These are phyloP conservation scores for Netelia inedita DNA, from an alignment of 2,888 invertebrate species.

Conservation along the genomic window DNA sequence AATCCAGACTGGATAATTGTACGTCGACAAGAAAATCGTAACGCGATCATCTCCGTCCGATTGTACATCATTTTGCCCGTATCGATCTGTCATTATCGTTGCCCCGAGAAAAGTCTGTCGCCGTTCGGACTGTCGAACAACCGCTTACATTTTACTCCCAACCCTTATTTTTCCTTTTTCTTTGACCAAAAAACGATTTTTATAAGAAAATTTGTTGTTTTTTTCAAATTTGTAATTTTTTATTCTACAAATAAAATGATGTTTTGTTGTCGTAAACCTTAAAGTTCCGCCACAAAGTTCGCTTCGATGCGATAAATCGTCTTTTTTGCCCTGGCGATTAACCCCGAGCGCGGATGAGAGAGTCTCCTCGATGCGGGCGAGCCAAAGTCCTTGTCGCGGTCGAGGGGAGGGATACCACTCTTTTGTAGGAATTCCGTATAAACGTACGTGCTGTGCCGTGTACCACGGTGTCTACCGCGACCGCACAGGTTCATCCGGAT, in stretches of 20 bases:
- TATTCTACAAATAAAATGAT: too few species aligned
- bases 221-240: background rate
- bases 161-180: background rate
- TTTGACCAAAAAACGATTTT: background rate
- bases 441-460: background rate
- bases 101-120: slow-evolving; percentile 4
- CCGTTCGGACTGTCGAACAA: slow-evolving; percentile 27
- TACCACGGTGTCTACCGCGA: background rate
- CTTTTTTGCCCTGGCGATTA: slow-evolving; percentile 51
- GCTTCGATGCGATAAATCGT: background rate
- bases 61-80: slow-evolving; percentile 17
- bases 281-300: background rate
- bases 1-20: slow-evolving; percentile 59
- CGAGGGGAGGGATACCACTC: slow-evolving; percentile 28
- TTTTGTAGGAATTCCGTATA: slow-evolving; percentile 10
- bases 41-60: slow-evolving; percentile 45
- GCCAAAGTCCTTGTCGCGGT: slow-evolving; percentile 55
- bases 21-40: slow-evolving; percentile 37
- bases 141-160: background rate
- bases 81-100: slow-evolving; percentile 23
- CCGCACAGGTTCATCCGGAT: slow-evolving; percentile 50
- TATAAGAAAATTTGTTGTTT: background rate
- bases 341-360: slow-evolving; percentile 39
- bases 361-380: slow-evolving; percentile 36
- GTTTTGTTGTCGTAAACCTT: background rate